These are phyloP conservation scores for Bibio marci DNA, from an alignment of 2,888 invertebrate species.

Conservation along the genomic window DNA sequence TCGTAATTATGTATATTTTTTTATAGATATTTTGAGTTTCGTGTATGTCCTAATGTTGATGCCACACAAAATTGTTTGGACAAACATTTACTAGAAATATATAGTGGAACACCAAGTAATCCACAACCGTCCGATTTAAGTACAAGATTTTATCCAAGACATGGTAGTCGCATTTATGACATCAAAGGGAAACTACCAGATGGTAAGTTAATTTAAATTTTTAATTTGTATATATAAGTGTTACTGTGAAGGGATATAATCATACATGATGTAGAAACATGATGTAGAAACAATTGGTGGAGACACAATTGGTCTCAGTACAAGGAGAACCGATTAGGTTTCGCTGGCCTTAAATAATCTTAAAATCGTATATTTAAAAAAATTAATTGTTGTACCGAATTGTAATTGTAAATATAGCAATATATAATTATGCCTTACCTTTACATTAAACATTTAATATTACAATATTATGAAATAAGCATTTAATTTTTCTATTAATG, in stretches of 20 bases:
- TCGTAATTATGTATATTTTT: background rate
- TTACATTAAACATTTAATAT: too few relatives aligned
- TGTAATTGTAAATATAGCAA: too few relatives aligned
- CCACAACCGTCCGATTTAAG: slow-evolving; percentile 32
- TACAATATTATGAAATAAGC: too few relatives aligned
- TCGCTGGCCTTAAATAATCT: too few relatives aligned
- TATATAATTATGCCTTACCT: too few relatives aligned
- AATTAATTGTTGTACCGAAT: too few relatives aligned
- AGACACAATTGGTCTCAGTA: too few relatives aligned
- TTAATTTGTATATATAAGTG: background rate
- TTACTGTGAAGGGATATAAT: background rate
- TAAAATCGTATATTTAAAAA: too few relatives aligned
- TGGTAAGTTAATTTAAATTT: slow-evolving; percentile 19
- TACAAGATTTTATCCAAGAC: slow-evolving; percentile 52
- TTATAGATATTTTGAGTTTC: slow-evolving; percentile 57
- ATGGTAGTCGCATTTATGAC: slow-evolving; percentile 65
- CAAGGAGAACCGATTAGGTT: too few relatives aligned
- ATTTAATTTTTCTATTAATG: too few relatives aligned
- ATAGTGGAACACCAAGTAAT: slow-evolving; percentile 25
- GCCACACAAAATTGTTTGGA: slow-evolving; percentile 65
- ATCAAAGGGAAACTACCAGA: slow-evolving; percentile 46
- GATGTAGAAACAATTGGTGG: too few relatives aligned
- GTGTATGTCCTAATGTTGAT: slow-evolving; percentile 56
- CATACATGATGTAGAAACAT: too few relatives aligned
- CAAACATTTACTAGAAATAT: slow-evolving; percentile 43